Evolutionary conservation across 1,140 invertebrate species (phyloP).

Genomic region (Chionoecetes opilio): DNA sequence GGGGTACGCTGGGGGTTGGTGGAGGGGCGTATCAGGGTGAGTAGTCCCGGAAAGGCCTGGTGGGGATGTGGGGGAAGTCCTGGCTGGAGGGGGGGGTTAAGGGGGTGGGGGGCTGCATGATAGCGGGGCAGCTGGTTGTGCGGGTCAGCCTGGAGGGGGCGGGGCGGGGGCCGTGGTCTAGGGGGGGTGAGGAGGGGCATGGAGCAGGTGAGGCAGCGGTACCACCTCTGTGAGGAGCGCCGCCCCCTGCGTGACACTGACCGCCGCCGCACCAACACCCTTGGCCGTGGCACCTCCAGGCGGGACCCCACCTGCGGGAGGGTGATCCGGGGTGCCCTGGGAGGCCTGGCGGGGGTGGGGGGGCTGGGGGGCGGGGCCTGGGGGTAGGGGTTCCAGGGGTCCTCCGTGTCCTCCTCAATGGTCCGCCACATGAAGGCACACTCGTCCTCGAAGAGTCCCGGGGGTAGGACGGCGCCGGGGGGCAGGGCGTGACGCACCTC

Average conservation of each 20-base stretch:
- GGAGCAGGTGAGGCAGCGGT: constrained; percentile 64
- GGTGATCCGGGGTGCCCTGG: background rate
- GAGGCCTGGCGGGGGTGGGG: background rate
- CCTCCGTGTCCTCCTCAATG: constrained; percentile 72
- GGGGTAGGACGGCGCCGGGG: background rate
- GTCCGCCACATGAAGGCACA: constrained; percentile 81
- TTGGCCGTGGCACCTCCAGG: constrained; percentile 14
- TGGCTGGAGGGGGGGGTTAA: background rate
- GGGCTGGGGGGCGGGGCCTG: background rate
- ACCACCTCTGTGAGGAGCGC: constrained; percentile 36
- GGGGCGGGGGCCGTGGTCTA: background rate
- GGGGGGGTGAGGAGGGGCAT: constrained; percentile 54
- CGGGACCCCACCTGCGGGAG: background rate
- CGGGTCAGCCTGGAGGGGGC: background rate
- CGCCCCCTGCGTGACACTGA: constrained; percentile 1
- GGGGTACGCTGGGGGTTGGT: too few species aligned
- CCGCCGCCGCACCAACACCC: background rate
- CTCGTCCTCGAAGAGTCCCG: constrained; percentile 77
- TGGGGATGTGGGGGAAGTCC: background rate
- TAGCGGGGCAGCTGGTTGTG: background rate
- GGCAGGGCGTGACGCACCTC: background rate
- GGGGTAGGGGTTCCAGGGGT: background rate
- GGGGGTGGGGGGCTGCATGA: background rate
- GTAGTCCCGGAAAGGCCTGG: too few species aligned
- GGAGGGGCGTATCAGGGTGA: too few species aligned